Conservation (phyloP, 1,140 invertebrate genomes). For the Teleogryllus occipitalis region DNA sequence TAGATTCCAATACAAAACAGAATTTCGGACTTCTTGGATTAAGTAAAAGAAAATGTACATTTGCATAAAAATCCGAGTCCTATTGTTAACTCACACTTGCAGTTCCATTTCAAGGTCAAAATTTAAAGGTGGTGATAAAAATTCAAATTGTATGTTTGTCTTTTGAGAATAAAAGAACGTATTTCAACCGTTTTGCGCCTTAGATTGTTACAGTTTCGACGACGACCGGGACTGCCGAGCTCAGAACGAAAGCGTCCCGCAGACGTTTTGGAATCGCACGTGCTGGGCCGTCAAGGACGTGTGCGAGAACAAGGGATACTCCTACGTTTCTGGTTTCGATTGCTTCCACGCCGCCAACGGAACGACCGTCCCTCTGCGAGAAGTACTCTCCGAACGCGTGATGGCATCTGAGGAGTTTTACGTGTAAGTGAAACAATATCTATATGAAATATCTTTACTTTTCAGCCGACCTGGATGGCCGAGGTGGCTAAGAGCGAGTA, state of each 20-base stretch:
- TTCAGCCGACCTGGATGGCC: too few relatives aligned
- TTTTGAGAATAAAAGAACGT: too few relatives aligned
- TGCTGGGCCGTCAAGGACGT: not conserved
- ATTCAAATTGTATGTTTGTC: too few relatives aligned
- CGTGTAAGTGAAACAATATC: constrained; percentile 35
- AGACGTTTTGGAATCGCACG: not conserved
- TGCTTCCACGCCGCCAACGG: constrained; percentile 29
- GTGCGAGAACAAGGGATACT: not conserved
- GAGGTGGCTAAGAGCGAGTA: too few relatives aligned
- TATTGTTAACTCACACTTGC: too few relatives aligned
- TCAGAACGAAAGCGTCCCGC: constrained; percentile 35
- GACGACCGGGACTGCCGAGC: constrained; percentile 31
- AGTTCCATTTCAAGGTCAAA: too few relatives aligned
- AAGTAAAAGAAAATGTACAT: too few relatives aligned
- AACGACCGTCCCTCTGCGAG: constrained; percentile 39
- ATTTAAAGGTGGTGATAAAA: too few relatives aligned
- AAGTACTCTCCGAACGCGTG: constrained; percentile 35
- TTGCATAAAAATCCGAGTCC: too few relatives aligned
- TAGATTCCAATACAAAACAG: too few relatives aligned
- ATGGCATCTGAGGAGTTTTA: constrained; percentile 50
- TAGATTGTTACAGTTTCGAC: constrained; percentile 25
- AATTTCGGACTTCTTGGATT: too few relatives aligned
- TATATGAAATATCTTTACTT: too few relatives aligned
- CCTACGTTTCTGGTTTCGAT: not conserved
- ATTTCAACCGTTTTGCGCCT: not conserved